Base-by-base conservation (phyloP, 2,113 vertebrate species). In the Apodemus sylvaticus region DNA sequence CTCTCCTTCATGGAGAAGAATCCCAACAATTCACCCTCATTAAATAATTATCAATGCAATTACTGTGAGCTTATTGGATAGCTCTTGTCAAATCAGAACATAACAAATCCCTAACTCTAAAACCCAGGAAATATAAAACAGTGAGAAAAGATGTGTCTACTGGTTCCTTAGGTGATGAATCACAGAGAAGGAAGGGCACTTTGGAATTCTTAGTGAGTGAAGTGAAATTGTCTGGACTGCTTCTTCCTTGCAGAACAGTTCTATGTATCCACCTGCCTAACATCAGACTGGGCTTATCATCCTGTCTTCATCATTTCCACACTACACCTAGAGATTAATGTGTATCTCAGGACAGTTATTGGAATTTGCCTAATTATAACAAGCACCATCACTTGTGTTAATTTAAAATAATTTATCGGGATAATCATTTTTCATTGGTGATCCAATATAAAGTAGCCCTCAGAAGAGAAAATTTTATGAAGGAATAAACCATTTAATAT, bases 391-490 rank as follows among this genome's bases (percentile, higher is more conserved):
- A 92, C 36, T 29, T 62, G 13, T 26, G 48, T 93, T 76, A 73
- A 48, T 94, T 93, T 87, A 16, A 93, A 91, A 29, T 81, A 89
- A 94, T 94, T 82, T 70, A 68, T 68, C 13, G 83, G 58, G 4
- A 39, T 62, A 55, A 86, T 91, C 7, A 5, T 86, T 83, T 36
- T 10, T 60, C 14, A 91, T 53, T 36, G 42, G 42, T 86, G 17
- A 81, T 34, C 11, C 5, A 39, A 0, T 17, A 17, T 39, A 24
- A 90, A 29, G 9, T 20, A 76, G 20, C 66, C 31, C 19, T 70
- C 8, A 5, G 73, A 66, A 66, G 55, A 53, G 31, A 17, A 2
- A 51, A 4, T 70, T 39, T 34, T 53, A 79, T 88, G 22, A 39
- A 81, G 90, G 20, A 68, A 64, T 66, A 66, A 66, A 4, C 4